These are phyloP conservation scores for Pica pica DNA, from an alignment of 2,113 vertebrate species.

Conservation along the genomic window DNA sequence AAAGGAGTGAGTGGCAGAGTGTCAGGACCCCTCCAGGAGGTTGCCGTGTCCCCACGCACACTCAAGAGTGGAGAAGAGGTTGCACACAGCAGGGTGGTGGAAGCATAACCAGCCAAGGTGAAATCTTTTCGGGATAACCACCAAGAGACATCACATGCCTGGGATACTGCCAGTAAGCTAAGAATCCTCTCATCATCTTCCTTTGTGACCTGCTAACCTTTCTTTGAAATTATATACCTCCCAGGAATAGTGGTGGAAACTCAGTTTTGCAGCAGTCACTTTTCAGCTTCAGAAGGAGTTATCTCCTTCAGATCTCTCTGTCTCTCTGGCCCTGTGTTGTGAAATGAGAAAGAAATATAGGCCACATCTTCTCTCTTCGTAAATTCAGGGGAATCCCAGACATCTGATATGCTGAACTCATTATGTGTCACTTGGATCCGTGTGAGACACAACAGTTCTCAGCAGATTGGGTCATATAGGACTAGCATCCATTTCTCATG, in stretches of 20 bases:
- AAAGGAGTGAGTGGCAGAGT: background rate
- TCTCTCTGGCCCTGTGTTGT: background rate
- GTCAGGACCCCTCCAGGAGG: background rate
- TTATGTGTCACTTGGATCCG: background rate
- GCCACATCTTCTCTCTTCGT: background rate
- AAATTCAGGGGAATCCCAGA: constrained; percentile 2
- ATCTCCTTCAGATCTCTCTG: background rate
- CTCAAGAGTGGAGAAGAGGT: background rate
- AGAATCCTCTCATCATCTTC: background rate
- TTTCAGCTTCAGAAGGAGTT: background rate
- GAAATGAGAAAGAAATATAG: background rate
- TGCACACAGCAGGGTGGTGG: background rate
- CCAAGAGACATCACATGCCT: background rate
- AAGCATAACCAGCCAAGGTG: background rate
- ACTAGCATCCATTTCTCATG: background rate
- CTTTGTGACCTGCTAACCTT: background rate
- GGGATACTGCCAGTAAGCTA: background rate
- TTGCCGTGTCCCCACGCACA: rapidly evolving
- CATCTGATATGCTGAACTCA: background rate
- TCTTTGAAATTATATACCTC: background rate
- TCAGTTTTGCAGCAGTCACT: background rate
- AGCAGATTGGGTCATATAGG: background rate
- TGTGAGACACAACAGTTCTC: background rate
- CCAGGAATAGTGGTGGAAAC: background rate
- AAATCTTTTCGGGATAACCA: background rate